These are phyloP conservation scores for Protodeltote pygarga DNA, from an alignment of 2,888 invertebrate genomes.

Conservation along the genomic window DNA sequence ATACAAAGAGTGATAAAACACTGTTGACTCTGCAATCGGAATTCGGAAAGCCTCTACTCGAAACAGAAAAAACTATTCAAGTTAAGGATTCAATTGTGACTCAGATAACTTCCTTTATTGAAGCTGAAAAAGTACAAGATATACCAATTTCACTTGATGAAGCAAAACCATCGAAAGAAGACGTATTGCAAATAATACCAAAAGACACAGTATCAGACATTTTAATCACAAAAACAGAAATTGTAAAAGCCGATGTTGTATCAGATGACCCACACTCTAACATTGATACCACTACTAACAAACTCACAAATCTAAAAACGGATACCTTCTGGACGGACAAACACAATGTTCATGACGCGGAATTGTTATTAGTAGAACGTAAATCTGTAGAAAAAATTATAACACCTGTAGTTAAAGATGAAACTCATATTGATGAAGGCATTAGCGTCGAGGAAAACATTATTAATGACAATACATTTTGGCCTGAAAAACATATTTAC, in stretches of 20 bases:
- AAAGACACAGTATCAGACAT: conserved; percentile 9
- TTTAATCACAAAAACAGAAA: conserved; percentile 17
- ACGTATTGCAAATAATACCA: not conserved
- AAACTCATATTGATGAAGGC: conserved; percentile 41
- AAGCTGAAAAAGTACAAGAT: conserved; percentile 25
- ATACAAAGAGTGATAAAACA: not conserved
- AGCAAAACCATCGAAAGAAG: not conserved
- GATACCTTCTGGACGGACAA: conserved; percentile 88
- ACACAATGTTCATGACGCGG: conserved; percentile 87
- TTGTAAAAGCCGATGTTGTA: conserved; percentile 23
- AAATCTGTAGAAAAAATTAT: conserved; percentile 47
- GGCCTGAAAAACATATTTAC: conserved; percentile 88
- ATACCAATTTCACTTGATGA: conserved; percentile 1
- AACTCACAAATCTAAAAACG: conserved; percentile 72
- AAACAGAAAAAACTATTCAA: not conserved
- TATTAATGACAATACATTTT: conserved; percentile 84
- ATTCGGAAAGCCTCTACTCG: not conserved
- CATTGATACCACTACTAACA: conserved; percentile 67
- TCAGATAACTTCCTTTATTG: conserved; percentile 16
- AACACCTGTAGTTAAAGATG: conserved; percentile 22
- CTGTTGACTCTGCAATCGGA: too few species aligned
- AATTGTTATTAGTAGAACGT: conserved; percentile 68
- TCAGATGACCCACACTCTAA: conserved; percentile 59
- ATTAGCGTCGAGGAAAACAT: conserved; percentile 67
- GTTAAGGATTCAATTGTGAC: conserved; percentile 2